phyloP scores from a whole-genome alignment of 2,888 invertebrate genomes.

The Acholoe squamosa region DNA sequence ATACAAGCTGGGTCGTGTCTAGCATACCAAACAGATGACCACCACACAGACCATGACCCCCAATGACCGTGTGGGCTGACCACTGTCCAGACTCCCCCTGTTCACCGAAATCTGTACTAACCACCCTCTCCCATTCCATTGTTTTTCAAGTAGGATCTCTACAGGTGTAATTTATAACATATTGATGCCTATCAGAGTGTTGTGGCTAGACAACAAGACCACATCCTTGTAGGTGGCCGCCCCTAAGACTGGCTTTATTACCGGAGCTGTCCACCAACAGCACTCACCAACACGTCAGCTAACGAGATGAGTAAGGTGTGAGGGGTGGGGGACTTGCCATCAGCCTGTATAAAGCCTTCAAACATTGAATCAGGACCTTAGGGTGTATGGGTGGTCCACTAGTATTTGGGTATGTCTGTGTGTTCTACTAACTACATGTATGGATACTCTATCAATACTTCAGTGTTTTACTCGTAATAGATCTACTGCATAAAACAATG shows the following conservation, averaged over 20 bases:
- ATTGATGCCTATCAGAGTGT: background rate
- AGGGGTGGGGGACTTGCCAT: background rate
- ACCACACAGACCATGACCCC: too few relatives aligned
- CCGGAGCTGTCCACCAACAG: background rate
- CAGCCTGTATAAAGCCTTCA: background rate
- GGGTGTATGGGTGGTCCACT: background rate
- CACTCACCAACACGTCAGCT: slow-evolving; percentile 3
- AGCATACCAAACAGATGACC: slow-evolving; percentile 17
- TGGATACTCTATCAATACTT: too few relatives aligned
- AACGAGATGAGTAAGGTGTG: background rate
- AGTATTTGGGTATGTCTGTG: too few relatives aligned
- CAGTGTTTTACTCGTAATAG: too few relatives aligned
- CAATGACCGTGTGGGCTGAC: too few relatives aligned
- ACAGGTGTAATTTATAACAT: background rate
- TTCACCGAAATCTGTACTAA: background rate
- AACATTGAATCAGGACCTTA: background rate
- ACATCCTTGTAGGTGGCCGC: background rate
- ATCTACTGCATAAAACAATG: too few relatives aligned
- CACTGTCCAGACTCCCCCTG: background rate
- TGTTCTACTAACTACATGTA: too few relatives aligned
- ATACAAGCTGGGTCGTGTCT: background rate
- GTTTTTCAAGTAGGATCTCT: too few relatives aligned
- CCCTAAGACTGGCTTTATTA: background rate
- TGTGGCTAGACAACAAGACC: slow-evolving; percentile 19
- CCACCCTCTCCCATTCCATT: too few relatives aligned